Evolutionary conservation across 1,140 invertebrate genomes (phyloP).

Genomic region (Drosophila leontia): DNA sequence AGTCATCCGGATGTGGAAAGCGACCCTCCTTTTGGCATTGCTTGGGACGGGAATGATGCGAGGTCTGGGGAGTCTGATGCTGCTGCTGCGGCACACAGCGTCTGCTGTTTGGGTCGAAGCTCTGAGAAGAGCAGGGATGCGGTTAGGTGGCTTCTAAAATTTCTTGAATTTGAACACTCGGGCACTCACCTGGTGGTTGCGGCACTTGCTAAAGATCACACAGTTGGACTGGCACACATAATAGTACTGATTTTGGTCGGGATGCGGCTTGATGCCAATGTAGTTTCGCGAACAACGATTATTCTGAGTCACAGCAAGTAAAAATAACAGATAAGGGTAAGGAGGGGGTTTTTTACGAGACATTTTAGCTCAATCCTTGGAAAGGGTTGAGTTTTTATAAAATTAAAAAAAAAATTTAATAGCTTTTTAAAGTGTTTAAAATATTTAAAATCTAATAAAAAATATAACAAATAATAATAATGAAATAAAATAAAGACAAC

Average conservation of each 20-base stretch:
- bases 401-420: too few species aligned
- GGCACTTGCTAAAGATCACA: constrained; percentile 84
- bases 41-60: constrained; percentile 5
- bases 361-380: not conserved
- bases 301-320: constrained; percentile 38
- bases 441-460: too few species aligned
- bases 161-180: not conserved
- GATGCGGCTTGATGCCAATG: constrained; percentile 80
- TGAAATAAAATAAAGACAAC: too few species aligned
- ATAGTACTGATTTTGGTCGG: constrained; percentile 82
- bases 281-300: constrained; percentile 81
- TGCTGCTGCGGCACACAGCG: constrained; percentile 47
- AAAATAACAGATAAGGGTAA: not conserved
- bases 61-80: constrained; percentile 6
- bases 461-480: not conserved
- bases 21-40: constrained; percentile 66
- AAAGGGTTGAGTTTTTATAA: too few species aligned
- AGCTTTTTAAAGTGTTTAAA: too few species aligned
- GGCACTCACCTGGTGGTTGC: constrained; percentile 60
- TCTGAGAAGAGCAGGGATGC: constrained; percentile 21
- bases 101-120: constrained; percentile 60
- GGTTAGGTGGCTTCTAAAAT: too few species aligned
- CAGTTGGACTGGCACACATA: constrained; percentile 80
- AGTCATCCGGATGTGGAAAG: constrained; percentile 70
- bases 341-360: not conserved